phyloP scores from a whole-genome alignment of 1,140 invertebrate species.

The Palaemon carinicauda region DNA sequence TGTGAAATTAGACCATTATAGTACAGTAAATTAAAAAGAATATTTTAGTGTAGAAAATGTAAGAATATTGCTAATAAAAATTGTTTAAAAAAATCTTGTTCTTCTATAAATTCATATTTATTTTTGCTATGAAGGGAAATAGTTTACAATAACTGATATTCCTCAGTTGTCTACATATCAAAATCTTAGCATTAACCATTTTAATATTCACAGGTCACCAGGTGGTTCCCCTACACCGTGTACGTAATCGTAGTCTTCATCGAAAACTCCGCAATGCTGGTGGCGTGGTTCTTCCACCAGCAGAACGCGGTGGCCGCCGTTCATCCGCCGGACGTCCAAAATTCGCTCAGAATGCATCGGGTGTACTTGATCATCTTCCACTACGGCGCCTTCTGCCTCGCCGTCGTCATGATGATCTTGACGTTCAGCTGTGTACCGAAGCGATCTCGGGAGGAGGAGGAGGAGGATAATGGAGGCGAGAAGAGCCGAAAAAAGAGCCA shows the following conservation, averaged over 20 bases:
- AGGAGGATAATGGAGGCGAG: neutral
- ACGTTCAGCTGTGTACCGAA: slow-evolving; percentile 28
- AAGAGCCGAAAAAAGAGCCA: neutral
- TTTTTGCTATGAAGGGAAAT: too few species aligned
- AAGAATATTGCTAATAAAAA: too few species aligned
- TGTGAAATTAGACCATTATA: too few species aligned
- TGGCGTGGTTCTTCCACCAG: slow-evolving; percentile 40
- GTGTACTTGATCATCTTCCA: slow-evolving; percentile 32
- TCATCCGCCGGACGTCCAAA: neutral
- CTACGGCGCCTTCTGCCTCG: slow-evolving; percentile 41
- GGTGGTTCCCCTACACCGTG: slow-evolving; percentile 50
- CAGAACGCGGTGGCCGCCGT: neutral
- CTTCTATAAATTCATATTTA: too few species aligned
- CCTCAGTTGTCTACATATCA: too few species aligned
- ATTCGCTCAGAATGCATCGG: slow-evolving; percentile 4
- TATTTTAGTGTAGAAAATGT: too few species aligned
- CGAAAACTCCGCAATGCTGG: slow-evolving; percentile 49
- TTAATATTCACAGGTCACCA: slow-evolving; percentile 27
- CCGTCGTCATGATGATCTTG: slow-evolving; percentile 43
- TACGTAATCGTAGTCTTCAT: slow-evolving; percentile 35
- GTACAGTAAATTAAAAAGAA: too few species aligned
- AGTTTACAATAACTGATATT: too few species aligned
- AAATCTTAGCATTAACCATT: too few species aligned
- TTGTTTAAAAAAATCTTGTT: too few species aligned
- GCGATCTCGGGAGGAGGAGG: neutral